Base-by-base conservation (phyloP, 2,888 invertebrate genomes). In the Archaeoteleia sp. region DNA sequence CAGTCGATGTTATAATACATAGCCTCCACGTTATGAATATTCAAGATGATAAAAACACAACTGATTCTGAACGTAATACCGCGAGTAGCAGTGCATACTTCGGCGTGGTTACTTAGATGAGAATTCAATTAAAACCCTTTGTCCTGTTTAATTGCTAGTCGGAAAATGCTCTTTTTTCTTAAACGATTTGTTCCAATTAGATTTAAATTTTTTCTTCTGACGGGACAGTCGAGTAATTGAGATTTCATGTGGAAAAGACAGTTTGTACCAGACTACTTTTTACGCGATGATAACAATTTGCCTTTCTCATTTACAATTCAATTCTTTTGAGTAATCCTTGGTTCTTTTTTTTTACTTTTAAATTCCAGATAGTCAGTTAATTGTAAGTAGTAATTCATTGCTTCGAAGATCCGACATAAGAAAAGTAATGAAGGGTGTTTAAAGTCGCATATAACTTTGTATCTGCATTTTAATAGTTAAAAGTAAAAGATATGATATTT, bases 101-200 rank as follows among this genome's bases (percentile, higher is more conserved):
- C 43, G 54, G 27, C 35, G 35, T 8, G 39, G 14, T 35, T 14
- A 10, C 13, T 13, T 20, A 30, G 39, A 57, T 57, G 46, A 30
- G 39, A 46, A 57, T 57, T 57, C 39, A 57, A 57, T 57, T 46
- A 57, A 25, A 32, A 13, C 23, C 45, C 20, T 55, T 55, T 55
- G 46, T 46, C 1, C 14, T 25, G 17, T 10, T 12, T 42, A 30
- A 46, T 30, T 46, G 23, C 32, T 25, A 6, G n/a, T 9, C 14
- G 25, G 8, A 1, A 34, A 55, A 37, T 54, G 27, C 43, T 43
- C 10, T 27, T 43, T 54, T 43, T 43, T 35, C 23, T 6, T 5
- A 43, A 54, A 54, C 27, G 43, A 54, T 54, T 42, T 43, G 27
- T 54, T 35, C 54, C 43, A 54, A 54, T 43, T 54, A 54, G 10